Base-by-base conservation (phyloP, 2,888 invertebrate genomes). In the Acrocera orbiculus region DNA sequence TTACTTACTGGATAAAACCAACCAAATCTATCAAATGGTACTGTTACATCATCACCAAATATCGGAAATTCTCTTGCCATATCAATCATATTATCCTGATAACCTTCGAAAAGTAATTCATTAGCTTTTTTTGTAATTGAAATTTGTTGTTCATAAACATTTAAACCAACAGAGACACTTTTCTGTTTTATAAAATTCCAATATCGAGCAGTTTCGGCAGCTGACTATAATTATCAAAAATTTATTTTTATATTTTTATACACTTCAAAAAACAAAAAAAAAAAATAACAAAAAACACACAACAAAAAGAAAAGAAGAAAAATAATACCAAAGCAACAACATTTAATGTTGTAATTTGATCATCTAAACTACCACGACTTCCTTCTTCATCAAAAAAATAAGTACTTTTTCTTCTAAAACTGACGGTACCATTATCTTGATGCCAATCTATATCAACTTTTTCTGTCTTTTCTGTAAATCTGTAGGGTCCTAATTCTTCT, bases 41-140 rank as follows among this genome's bases (percentile, higher is more conserved):
- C 69, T 0, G 69, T 65, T 0, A 68, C 66, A 49, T 69, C 56
- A 20, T 50, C 51, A 0, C 64, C 62, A 16, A 69, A 64, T 2
- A 67, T 52, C 0, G 73, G 70, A 35, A 76, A 48, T 41, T 63
- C 64, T 40, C 65, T 65, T 1, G 76, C 76, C 39, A 78, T 54
- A 24, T 71, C 68, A 36, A 89, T 65, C 32, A 86, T 54, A 0
- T 70, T 59, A 52, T 89, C 87, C 2, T 68, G 64, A 50, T 85
- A 89, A 0, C 89, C 89, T 3, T 76, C 75, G 49, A 87, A 83
- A 1, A 87, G 62, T 13, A 83, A 57, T 48, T 86, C 69, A 4
- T 70, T 66, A 1, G 73, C 76, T 0, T 69, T 63, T 50, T 70
- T 76, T 0, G 69, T 68, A 2, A 76, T 63, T 3, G 69, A 58